phyloP scores from a whole-genome alignment of 2,797 vertebrate genomes.

The Bradypodion pumilum region DNA sequence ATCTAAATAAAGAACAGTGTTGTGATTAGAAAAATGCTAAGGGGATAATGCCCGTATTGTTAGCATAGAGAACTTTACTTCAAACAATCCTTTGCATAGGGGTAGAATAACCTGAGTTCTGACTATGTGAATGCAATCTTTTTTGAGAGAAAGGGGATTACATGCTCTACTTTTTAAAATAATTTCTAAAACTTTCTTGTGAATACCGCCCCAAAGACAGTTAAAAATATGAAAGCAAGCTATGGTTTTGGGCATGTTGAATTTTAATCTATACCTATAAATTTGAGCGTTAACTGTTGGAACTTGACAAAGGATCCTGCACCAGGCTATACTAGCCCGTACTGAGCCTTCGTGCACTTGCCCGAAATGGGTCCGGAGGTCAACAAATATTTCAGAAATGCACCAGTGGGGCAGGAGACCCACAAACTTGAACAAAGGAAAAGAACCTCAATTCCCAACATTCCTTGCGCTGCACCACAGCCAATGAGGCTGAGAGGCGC shows the following conservation, averaged over 20 bases:
- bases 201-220: constrained; percentile 23
- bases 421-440: too few relatives aligned
- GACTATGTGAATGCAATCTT: background rate
- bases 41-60: background rate
- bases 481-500: too few relatives aligned
- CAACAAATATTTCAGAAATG: too few relatives aligned
- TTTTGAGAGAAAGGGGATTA: background rate
- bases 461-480: too few relatives aligned
- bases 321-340: too few relatives aligned
- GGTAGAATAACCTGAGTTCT: background rate
- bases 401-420: too few relatives aligned
- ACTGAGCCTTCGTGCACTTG: too few relatives aligned
- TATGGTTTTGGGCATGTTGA: background rate
- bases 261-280: too few relatives aligned
- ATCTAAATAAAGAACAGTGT: background rate
- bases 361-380: too few relatives aligned
- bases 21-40: background rate
- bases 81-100: background rate
- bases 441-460: too few relatives aligned
- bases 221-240: constrained; percentile 49
- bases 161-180: constrained; percentile 8
- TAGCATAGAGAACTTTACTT: background rate
- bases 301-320: too few relatives aligned
- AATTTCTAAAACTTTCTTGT: constrained; percentile 26
- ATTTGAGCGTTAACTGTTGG: too few relatives aligned